Conservation (phyloP, 2,888 invertebrate species). For the Cancer borealis region DNA sequence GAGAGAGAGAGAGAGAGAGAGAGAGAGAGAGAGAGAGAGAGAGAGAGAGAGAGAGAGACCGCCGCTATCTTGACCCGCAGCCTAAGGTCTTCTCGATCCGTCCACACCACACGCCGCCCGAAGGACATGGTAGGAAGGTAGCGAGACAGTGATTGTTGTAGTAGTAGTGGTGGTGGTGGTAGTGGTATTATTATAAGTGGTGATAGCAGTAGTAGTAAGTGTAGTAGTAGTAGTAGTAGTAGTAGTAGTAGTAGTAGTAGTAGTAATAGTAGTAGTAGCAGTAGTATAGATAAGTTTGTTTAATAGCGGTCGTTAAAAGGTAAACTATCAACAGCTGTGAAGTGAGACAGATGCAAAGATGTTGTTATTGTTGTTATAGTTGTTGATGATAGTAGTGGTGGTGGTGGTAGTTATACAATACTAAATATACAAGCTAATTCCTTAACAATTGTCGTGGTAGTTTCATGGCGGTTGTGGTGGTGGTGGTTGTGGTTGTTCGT, state of each 20-base stretch:
- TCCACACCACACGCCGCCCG: neutral
- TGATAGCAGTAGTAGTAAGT: neutral
- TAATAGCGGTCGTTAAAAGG: neutral
- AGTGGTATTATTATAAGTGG: neutral
- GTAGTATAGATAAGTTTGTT: neutral
- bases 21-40: no score
- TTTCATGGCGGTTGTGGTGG: neutral
- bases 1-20: no score
- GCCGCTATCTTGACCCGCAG: constrained; percentile 16
- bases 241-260: constrained; percentile 51
- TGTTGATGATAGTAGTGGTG: neutral
- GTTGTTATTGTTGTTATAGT: neutral
- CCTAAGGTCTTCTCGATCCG: constrained; percentile 4
- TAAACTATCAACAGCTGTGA: neutral
- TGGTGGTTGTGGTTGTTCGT: neutral
- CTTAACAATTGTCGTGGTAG: neutral
- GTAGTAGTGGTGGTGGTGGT: constrained; percentile 44
- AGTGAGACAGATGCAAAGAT: neutral
- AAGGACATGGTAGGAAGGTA: neutral
- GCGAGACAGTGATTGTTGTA: constrained; percentile 57
- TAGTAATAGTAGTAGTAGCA: neutral
- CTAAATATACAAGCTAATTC: neutral
- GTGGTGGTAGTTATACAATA: neutral
- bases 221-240: constrained; percentile 28
- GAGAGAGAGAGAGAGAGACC: constrained; percentile 67